These are phyloP conservation scores for Xerus rutilus DNA, from an alignment of 2,797 vertebrate genomes.

Conservation along the genomic window DNA sequence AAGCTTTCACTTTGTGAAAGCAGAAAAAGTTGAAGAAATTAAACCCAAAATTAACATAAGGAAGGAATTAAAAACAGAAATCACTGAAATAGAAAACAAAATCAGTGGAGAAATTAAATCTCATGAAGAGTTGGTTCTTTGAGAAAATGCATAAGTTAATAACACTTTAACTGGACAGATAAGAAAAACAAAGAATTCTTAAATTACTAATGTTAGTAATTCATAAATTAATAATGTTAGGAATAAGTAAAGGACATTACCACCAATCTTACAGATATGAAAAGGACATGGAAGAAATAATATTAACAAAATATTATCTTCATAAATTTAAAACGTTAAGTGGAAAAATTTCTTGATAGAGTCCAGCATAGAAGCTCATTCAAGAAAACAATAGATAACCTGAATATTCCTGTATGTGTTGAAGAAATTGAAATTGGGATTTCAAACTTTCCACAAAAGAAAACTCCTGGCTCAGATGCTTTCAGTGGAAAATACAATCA, in stretches of 20 bases:
- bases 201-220: background rate
- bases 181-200: background rate
- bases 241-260: background rate
- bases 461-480: background rate
- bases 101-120: background rate
- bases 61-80: background rate
- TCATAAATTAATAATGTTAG: background rate
- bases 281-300: background rate
- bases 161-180: background rate
- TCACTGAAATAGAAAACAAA: constrained; percentile 26
- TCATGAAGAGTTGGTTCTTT: background rate
- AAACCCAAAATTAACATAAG: background rate
- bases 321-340: constrained; percentile 20
- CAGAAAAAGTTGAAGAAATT: background rate
- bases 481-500: constrained; percentile 36
- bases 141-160: background rate
- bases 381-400: background rate
- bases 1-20: background rate
- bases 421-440: constrained; percentile 19
- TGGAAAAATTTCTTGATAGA: background rate
- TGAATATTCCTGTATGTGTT: background rate
- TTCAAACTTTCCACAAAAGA: constrained; percentile 19
- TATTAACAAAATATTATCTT: background rate
- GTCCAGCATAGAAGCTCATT: background rate
- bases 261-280: background rate